A percentile compares a stretch with the other conserved stretches of the same genome.
Evolutionary conservation across 2,797 vertebrate genomes (phyloP).

Genomic region (Rhynchotus rufescens): DNA sequence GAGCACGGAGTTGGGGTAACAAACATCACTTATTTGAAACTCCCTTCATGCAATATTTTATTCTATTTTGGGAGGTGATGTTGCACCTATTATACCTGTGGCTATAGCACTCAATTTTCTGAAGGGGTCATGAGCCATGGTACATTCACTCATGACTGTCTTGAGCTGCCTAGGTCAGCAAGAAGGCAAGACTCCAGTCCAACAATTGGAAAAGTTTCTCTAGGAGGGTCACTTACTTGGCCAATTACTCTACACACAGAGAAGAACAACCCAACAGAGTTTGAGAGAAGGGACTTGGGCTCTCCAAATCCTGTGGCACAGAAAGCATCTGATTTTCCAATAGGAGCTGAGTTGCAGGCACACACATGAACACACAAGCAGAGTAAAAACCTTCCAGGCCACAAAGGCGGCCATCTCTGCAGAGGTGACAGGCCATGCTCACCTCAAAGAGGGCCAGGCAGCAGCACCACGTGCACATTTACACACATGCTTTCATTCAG

Average conservation of each 20-base stretch:
- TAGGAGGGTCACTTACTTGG: neutral
- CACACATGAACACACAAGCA: neutral
- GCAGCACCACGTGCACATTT: too few relatives aligned
- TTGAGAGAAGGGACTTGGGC: neutral
- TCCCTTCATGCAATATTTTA: neutral
- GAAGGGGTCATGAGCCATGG: neutral
- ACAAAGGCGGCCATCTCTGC: neutral
- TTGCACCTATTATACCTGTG: neutral
- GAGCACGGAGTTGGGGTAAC: neutral
- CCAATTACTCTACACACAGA: neutral
- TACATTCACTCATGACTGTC: neutral
- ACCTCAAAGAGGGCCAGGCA: neutral
- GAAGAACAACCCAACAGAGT: too few relatives aligned
- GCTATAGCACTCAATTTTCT: neutral
- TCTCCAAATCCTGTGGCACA: neutral
- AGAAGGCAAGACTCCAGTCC: neutral
- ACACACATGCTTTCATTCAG: too few relatives aligned
- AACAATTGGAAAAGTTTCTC: constrained; percentile 55
- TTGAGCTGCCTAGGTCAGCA: neutral
- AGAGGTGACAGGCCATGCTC: neutral
- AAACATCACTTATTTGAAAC: too few relatives aligned
- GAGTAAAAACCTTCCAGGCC: neutral
- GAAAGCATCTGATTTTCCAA: neutral
- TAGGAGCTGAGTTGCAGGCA: neutral
- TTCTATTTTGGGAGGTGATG: too few relatives aligned